These are phyloP conservation scores for Caenorhabditis sp. DNA, from an alignment of 2,888 invertebrate genomes.

Conservation along the genomic window DNA sequence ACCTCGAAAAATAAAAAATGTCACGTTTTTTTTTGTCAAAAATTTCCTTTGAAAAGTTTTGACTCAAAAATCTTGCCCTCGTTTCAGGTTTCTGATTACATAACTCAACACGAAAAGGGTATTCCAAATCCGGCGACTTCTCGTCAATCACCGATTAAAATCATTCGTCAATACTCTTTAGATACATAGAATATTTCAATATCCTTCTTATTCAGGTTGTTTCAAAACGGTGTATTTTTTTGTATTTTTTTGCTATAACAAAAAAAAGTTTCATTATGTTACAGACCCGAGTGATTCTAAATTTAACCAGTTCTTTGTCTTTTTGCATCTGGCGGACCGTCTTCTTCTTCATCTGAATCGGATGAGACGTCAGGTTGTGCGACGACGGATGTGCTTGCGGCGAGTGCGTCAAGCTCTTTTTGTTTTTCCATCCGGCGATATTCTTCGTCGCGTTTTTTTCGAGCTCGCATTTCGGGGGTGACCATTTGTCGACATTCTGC, in stretches of 20 bases:
- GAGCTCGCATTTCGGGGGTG: neutral
- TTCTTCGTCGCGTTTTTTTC: neutral
- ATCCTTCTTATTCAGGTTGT: neutral
- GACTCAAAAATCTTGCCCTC: neutral
- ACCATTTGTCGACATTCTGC: neutral
- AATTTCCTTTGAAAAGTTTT: neutral
- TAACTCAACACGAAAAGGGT: constrained; percentile 62
- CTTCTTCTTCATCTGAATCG: neutral
- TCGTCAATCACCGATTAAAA: constrained; percentile 39
- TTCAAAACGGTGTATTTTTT: constrained; percentile 2
- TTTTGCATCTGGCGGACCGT: neutral
- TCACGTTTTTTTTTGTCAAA: no score
- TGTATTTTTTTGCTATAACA: no score
- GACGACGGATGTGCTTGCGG: neutral
- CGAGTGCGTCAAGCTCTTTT: neutral
- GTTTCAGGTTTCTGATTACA: constrained; percentile 54
- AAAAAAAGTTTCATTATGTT: no score
- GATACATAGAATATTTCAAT: constrained; percentile 5
- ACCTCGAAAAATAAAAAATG: no score
- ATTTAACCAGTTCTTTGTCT: neutral
- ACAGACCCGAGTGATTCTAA: no score
- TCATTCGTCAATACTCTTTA: constrained; percentile 48
- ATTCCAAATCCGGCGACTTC: constrained; percentile 61
- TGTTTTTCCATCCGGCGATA: neutral
- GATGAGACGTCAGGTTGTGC: neutral